phyloP scores from a whole-genome alignment of 2,888 invertebrate genomes.

The Drosophila barbarae region DNA sequence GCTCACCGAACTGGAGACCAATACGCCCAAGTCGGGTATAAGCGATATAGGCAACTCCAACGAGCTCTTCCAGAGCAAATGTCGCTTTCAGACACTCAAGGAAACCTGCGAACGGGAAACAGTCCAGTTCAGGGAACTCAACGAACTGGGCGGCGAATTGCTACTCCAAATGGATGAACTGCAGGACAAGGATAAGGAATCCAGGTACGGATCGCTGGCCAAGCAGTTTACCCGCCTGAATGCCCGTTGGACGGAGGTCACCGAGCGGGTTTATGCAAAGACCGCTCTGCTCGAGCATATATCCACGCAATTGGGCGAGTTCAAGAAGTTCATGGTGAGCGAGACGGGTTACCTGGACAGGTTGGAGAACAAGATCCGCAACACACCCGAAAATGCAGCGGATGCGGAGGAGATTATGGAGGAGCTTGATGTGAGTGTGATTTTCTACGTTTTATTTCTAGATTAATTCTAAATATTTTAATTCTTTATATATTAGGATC shows the following conservation, averaged over 20 bases:
- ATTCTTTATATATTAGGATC: constrained; percentile 82
- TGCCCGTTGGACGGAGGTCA: constrained; percentile 86
- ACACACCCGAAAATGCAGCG: constrained; percentile 84
- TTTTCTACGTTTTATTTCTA: no score
- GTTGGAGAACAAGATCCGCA: constrained; percentile 87
- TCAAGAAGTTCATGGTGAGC: constrained; percentile 88
- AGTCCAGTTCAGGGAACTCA: constrained; percentile 84
- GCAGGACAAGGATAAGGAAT: constrained; percentile 66
- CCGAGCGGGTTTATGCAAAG: constrained; percentile 85
- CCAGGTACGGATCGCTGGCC: constrained; percentile 83
- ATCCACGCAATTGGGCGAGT: constrained; percentile 88
- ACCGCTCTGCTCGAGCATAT: constrained; percentile 86
- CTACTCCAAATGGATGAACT: constrained; percentile 82
- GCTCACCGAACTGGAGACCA: constrained; percentile 83
- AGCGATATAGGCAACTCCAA: constrained; percentile 83
- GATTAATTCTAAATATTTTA: background rate
- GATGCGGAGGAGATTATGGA: constrained; percentile 96
- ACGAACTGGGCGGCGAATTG: constrained; percentile 85
- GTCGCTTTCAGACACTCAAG: constrained; percentile 85
- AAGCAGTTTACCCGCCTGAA: constrained; percentile 85
- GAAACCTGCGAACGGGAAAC: constrained; percentile 86
- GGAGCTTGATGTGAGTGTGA: constrained; percentile 87
- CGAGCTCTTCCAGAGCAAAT: constrained; percentile 86
- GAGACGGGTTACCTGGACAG: constrained; percentile 88
- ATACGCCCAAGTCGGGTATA: constrained; percentile 83